Base-by-base conservation (phyloP, 2,113 vertebrate genomes). In the Brienomyrus longianalis region DNA sequence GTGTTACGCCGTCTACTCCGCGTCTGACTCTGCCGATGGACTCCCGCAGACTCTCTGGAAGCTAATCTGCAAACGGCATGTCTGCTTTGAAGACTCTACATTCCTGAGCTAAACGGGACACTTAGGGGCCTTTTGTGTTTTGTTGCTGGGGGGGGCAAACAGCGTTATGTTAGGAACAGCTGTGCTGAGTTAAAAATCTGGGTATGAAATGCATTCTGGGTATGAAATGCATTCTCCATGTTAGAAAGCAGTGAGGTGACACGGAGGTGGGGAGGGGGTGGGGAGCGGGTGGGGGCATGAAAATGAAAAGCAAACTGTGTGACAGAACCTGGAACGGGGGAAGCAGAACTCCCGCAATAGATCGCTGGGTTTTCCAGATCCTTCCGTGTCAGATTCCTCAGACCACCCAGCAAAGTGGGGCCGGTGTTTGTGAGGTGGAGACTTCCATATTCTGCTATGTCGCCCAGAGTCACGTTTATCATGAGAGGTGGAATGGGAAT, bases 81-180 rank as follows among this genome's bases (percentile, higher is more conserved):
- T 52, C 39, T 4, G n/a, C 51, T 59, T 47, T 56, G 66, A 43
- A 88, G 56, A 54, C 19, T 43, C 23, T 19, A 39, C 86, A 88
- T 90, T 84, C 74, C 51, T 59, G 52, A 50, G 70, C 52, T 59
- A 51, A 45, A 39, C 50, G 88, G 56, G 66, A 51, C 59, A 77
- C 66, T 88, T 88, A 39, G 45, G 10, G 47, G n/a, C 62, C 66
- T 77, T 80, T 74, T 88, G n/a, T 77, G 45, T 88, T 74, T 48
- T 74, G 0, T 45, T 77, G 70, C 47, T 19, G 15, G 45, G 45
- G 47, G 62, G 39, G 39, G 39, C 3, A 1, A 77, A 15, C n/a
- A 10, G 70, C 9, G 48, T 50, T 31, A 56, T 56, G 88, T 83
- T 23, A 43, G 35, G 19, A 83, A 83, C 88, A 54, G 88, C 70